A percentile compares a stretch with the other conserved stretches of the same genome.
Evolutionary conservation across 2,888 invertebrate genomes (phyloP).

Genomic region (Sympetrum striolatum): DNA sequence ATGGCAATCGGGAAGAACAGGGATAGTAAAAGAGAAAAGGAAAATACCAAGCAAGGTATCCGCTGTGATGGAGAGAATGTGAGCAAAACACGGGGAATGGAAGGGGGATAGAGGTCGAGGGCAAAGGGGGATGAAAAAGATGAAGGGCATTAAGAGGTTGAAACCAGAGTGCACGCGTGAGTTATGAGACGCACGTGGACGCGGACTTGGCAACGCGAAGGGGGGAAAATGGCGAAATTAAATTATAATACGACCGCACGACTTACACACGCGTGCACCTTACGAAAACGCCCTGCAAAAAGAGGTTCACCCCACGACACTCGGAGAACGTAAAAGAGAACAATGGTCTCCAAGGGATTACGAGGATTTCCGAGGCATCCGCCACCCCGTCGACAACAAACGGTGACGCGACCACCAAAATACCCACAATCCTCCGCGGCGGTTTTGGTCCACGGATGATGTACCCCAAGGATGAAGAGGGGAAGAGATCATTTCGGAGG

Average conservation of each 20-base stretch:
- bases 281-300: background rate
- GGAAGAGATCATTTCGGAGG: background rate
- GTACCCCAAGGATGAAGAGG: background rate
- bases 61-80: background rate
- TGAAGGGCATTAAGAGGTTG: background rate
- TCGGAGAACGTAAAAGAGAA: background rate
- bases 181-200: constrained; percentile 14
- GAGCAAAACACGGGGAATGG: background rate
- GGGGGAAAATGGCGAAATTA: background rate
- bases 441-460: background rate
- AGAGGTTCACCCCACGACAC: background rate
- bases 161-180: constrained; percentile 13
- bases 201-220: background rate
- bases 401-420: too few species aligned
- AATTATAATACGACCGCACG: background rate
- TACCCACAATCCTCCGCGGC: background rate
- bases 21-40: too few species aligned
- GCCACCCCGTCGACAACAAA: background rate
- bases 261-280: background rate
- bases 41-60: too few species aligned
- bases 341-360: background rate
- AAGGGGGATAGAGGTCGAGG: background rate
- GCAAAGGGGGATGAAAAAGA: background rate
- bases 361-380: background rate
- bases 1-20: too few species aligned